Percentiles rank a stretch among this genome's conserved stretches.
Evolutionary conservation across 1,140 invertebrate genomes (phyloP).

Genomic region (Lasioglossum albipes): DNA sequence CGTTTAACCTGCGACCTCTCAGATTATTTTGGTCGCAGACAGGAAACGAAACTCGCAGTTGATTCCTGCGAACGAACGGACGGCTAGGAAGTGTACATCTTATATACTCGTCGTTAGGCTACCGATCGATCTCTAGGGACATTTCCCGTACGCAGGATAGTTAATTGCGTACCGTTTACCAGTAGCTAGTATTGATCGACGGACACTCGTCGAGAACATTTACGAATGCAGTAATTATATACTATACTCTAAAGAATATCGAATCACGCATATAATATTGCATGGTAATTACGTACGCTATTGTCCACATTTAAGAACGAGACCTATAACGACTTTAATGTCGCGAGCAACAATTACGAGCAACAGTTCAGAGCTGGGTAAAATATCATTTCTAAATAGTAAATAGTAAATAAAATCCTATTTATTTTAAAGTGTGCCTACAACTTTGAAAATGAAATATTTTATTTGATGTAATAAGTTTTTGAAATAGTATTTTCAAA

Average conservation of each 20-base stretch:
- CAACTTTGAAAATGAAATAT: no score
- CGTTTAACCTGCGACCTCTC: background rate
- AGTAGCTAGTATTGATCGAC: background rate
- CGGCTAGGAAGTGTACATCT: background rate
- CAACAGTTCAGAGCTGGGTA: background rate
- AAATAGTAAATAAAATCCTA: no score
- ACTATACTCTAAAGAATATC: background rate
- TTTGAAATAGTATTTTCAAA: no score
- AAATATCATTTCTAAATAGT: no score
- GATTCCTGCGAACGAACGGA: background rate
- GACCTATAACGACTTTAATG: background rate
- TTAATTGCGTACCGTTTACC: conserved; percentile 9
- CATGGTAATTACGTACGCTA: conserved; percentile 1
- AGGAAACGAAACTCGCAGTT: background rate
- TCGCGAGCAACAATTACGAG: conserved; percentile 1
- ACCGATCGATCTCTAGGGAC: conserved; percentile 1
- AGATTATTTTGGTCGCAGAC: background rate
- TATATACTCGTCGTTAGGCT: background rate
- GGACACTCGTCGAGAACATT: background rate
- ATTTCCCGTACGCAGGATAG: conserved; percentile 1
- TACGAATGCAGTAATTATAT: background rate
- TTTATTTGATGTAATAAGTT: no score
- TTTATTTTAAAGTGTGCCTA: no score
- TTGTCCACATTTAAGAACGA: background rate
- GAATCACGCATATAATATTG: conserved; percentile 26